A percentile compares a stretch with the other conserved stretches of the same genome.
These are phyloP conservation scores for Philotrypesis tridentata DNA, from an alignment of 1,140 invertebrate species.

Conservation along the genomic window DNA sequence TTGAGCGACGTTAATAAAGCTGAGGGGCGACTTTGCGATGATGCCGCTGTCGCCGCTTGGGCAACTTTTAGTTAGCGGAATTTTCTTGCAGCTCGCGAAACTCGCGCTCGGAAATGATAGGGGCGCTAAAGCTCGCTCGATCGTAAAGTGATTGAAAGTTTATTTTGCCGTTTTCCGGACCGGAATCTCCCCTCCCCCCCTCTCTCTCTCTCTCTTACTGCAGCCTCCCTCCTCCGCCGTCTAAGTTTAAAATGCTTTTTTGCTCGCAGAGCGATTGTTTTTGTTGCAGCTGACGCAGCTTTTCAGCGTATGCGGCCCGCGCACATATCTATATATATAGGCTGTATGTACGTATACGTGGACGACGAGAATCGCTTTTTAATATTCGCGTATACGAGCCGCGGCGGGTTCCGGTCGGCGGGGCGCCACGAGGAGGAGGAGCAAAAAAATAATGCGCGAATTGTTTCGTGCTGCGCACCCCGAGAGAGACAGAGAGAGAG, in stretches of 20 bases:
- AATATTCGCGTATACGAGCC: not conserved
- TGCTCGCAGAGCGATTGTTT: not conserved
- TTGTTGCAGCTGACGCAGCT: not conserved
- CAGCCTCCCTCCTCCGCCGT: not conserved
- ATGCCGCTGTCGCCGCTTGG: not conserved
- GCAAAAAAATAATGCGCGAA: too few relatives aligned
- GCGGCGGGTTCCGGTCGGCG: too few relatives aligned
- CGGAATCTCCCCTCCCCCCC: not conserved
- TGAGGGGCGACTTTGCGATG: constrained; percentile 8
- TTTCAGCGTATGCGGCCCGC: too few relatives aligned
- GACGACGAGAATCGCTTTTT: not conserved
- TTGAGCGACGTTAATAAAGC: constrained; percentile 49
- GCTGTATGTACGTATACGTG: too few relatives aligned
- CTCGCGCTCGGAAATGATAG: constrained; percentile 35
- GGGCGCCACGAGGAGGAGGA: too few relatives aligned
- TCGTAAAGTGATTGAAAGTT: constrained; percentile 24
- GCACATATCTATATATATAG: too few relatives aligned
- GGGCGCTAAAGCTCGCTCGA: constrained; percentile 17
- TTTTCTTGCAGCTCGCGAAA: constrained; percentile 36
- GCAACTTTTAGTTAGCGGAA: constrained; percentile 41
- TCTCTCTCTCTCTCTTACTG: not conserved
- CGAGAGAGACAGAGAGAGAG: too few relatives aligned
- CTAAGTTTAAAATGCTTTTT: not conserved
- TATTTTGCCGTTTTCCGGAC: constrained; percentile 2
- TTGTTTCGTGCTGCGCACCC: too few relatives aligned